Percentiles rank a stretch among this genome's conserved stretches.
phyloP scores from a whole-genome alignment of 2,888 invertebrate genomes.

The Galerucella calmariensis region DNA sequence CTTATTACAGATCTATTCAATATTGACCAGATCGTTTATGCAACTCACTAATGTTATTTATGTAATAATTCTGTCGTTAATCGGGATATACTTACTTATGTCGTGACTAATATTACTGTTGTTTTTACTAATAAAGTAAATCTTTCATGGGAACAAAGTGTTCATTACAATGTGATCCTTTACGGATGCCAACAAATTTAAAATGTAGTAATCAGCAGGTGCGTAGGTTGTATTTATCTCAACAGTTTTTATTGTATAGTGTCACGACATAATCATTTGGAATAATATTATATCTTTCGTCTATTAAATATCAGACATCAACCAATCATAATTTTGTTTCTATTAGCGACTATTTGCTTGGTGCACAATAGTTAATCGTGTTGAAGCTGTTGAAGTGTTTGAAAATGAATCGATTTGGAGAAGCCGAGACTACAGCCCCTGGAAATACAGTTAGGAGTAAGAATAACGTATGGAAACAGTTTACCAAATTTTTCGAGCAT shows the following conservation, averaged over 20 bases:
- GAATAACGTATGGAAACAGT: too few species aligned
- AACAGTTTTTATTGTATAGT: background rate
- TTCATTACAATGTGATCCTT: conserved; percentile 5
- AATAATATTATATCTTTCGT: too few species aligned
- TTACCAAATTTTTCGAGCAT: too few species aligned
- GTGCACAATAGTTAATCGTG: too few species aligned
- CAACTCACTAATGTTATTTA: conserved; percentile 5
- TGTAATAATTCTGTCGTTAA: background rate
- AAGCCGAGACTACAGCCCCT: too few species aligned
- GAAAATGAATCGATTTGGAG: too few species aligned
- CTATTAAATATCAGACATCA: too few species aligned
- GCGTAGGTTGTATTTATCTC: background rate
- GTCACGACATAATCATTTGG: background rate
- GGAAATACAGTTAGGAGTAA: too few species aligned
- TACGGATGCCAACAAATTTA: background rate
- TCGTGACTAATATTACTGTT: conserved; percentile 11
- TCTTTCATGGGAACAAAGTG: background rate
- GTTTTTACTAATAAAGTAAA: conserved; percentile 1
- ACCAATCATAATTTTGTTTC: too few species aligned
- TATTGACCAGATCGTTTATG: background rate
- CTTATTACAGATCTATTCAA: background rate
- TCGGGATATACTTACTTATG: background rate
- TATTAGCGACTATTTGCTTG: too few species aligned
- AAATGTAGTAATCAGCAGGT: conserved; percentile 6
- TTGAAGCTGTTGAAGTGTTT: too few species aligned